Evolutionary conservation across 2,113 vertebrate genomes (phyloP).

Genomic region (Pelvicachromis taeniatus): DNA sequence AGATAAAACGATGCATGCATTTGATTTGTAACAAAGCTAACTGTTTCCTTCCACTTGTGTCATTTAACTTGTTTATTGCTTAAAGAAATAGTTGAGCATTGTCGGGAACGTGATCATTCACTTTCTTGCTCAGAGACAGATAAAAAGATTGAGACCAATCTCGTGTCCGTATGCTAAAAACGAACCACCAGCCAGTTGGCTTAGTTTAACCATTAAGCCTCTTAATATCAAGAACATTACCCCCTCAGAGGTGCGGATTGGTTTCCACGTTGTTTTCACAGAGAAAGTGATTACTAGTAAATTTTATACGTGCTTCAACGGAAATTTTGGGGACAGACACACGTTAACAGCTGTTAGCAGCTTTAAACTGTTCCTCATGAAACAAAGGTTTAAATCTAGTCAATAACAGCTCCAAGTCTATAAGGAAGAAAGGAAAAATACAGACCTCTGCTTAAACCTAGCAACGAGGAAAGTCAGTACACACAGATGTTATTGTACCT

Average conservation of each 20-base stretch:
- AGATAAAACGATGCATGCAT: neutral
- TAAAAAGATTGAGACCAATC: neutral
- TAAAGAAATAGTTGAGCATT: neutral
- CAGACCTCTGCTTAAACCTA: neutral
- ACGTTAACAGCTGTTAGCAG: neutral
- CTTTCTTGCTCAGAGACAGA: neutral
- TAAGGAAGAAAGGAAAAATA: accelerated
- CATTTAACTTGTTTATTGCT: neutral
- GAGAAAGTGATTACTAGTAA: neutral
- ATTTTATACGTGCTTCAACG: neutral
- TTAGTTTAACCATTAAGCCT: neutral
- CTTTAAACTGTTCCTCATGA: accelerated
- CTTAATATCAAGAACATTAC: neutral
- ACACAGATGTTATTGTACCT: neutral
- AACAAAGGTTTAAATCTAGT: neutral
- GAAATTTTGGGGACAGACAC: neutral
- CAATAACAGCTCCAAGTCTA: neutral
- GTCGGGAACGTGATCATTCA: neutral
- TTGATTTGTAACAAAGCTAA: neutral
- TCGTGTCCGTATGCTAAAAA: neutral
- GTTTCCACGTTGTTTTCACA: neutral
- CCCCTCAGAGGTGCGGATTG: accelerated
- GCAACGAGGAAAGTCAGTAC: neutral
- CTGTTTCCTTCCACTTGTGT: neutral
- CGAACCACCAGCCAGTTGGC: neutral